A percentile compares a stretch with the other conserved stretches of the same genome.
Evolutionary conservation across 2,888 invertebrate genomes (phyloP).

Genomic region (Synanthedon myopaeformis): DNA sequence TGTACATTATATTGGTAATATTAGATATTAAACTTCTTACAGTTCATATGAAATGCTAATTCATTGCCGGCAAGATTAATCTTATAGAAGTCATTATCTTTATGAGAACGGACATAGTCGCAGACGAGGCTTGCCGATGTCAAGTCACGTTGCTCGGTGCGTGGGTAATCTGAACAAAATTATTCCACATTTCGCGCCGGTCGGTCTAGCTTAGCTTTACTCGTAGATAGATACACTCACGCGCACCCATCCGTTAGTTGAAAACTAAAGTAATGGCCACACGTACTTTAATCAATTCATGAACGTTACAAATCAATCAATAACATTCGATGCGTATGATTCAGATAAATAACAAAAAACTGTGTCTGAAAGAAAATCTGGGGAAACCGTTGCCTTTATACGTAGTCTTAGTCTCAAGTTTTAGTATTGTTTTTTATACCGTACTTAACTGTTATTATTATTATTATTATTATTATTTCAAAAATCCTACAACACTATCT

Average conservation of each 20-base stretch:
- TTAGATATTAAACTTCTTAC: too few relatives aligned
- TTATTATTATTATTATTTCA: too few relatives aligned
- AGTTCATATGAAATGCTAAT: background rate
- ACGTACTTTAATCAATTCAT: conserved; percentile 59
- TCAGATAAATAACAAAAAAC: background rate
- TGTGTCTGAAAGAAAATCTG: too few relatives aligned
- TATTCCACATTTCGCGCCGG: conserved; percentile 14
- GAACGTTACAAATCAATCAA: conserved; percentile 38
- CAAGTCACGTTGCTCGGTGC: conserved; percentile 32
- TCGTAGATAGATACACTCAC: conserved; percentile 12
- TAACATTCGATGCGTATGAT: background rate
- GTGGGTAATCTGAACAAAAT: conserved; percentile 36
- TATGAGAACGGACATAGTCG: conserved; percentile 2
- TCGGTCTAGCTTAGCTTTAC: conserved; percentile 11
- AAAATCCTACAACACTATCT: too few relatives aligned
- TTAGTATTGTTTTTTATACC: too few relatives aligned
- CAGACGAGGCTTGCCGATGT: conserved; percentile 5
- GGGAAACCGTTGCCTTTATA: too few relatives aligned
- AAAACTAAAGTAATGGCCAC: conserved; percentile 39
- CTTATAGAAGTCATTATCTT: conserved; percentile 1
- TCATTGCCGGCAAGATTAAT: background rate
- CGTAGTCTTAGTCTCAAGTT: too few relatives aligned
- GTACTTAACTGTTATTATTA: too few relatives aligned
- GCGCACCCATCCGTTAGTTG: conserved; percentile 41
- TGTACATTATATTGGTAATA: too few relatives aligned